These are phyloP conservation scores for Ernsta delagoae DNA, from an alignment of 2,888 invertebrate species.

Conservation along the genomic window DNA sequence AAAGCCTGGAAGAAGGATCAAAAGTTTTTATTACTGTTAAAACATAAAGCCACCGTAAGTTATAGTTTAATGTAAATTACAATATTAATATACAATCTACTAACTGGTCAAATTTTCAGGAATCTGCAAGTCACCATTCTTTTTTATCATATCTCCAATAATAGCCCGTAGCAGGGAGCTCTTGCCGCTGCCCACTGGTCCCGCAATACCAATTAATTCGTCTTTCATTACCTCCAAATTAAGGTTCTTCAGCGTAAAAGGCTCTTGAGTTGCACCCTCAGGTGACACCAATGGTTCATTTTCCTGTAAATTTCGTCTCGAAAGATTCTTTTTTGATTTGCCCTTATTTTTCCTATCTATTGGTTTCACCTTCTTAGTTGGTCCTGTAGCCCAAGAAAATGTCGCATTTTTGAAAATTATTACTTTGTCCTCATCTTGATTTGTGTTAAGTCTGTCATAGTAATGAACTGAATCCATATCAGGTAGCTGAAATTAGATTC, in stretches of 20 bases:
- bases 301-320: constrained; percentile 58
- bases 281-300: constrained; percentile 63
- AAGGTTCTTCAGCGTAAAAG: constrained; percentile 67
- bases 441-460: constrained; percentile 83
- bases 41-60: too few relatives aligned
- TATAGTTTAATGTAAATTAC: too few relatives aligned
- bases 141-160: constrained; percentile 92
- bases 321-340: constrained; percentile 72
- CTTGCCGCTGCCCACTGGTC: constrained; percentile 96
- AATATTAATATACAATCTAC: constrained; percentile 32
- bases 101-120: constrained; percentile 87
- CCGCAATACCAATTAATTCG: constrained; percentile 93
- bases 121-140: constrained; percentile 88
- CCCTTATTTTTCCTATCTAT: constrained; percentile 77
- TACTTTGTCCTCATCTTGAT: constrained; percentile 81
- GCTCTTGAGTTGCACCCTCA: constrained; percentile 53
- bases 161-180: constrained; percentile 93
- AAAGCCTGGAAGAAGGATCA: constrained; percentile 83
- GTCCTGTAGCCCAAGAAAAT: constrained; percentile 85
- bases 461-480: constrained; percentile 87
- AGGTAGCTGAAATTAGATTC: constrained; percentile 75
- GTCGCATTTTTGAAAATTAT: constrained; percentile 85
- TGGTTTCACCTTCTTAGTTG: constrained; percentile 57
- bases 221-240: constrained; percentile 83
- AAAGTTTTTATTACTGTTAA: too few relatives aligned